phyloP scores from a whole-genome alignment of 2,888 invertebrate species.

The Lithophane socia region DNA sequence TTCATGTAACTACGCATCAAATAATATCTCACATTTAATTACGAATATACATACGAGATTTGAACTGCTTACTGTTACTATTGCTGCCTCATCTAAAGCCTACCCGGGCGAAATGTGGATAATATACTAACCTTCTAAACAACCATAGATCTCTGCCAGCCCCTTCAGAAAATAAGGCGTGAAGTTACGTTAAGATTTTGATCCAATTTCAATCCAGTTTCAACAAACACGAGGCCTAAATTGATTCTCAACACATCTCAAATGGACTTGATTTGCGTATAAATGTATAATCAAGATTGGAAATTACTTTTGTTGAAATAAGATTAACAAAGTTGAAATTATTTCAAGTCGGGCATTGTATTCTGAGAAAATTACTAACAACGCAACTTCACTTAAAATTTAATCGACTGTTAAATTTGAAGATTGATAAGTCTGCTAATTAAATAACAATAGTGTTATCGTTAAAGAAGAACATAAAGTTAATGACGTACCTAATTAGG shows the following conservation, averaged over 20 bases:
- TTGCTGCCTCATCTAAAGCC: background rate
- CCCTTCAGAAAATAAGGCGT: background rate
- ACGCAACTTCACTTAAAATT: constrained; percentile 28
- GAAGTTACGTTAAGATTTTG: background rate
- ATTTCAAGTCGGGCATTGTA: constrained; percentile 24
- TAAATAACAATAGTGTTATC: constrained; percentile 20
- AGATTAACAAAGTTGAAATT: constrained; percentile 56
- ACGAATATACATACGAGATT: background rate
- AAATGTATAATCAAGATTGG: constrained; percentile 47
- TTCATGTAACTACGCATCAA: background rate
- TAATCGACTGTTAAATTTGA: constrained; percentile 19
- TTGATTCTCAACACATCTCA: constrained; percentile 33
- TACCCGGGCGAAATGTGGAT: background rate
- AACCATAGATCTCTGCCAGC: background rate
- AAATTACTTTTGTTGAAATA: constrained; percentile 52
- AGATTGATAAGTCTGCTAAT: constrained; percentile 22
- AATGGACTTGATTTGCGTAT: constrained; percentile 38
- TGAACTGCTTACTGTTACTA: background rate
- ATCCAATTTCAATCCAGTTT: constrained; percentile 6
- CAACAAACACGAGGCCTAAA: constrained; percentile 7
- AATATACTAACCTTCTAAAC: background rate
- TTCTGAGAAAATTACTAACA: constrained; percentile 28
- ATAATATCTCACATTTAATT: background rate
- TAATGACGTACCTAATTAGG: background rate
- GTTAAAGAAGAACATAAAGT: constrained; percentile 2